These are phyloP conservation scores for Stigmatopora argus DNA, from an alignment of 2,113 vertebrate genomes.

Conservation along the genomic window DNA sequence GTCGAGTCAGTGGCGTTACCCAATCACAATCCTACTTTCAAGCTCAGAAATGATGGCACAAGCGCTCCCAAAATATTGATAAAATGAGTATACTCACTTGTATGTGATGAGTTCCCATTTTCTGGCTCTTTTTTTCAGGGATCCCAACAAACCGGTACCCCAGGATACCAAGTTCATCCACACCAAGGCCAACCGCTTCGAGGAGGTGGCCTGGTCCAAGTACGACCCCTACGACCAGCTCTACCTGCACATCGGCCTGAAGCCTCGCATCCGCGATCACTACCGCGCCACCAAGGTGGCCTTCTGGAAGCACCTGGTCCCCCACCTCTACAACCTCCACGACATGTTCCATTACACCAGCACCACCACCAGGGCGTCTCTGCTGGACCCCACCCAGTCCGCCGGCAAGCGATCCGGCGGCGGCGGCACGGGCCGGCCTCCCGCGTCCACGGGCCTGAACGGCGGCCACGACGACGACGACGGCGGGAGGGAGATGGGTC, in stretches of 20 bases:
- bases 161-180: constrained; percentile 99
- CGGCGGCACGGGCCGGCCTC: constrained; percentile 79
- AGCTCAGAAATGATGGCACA: too few species aligned
- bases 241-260: constrained; percentile 95
- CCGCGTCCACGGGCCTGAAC: constrained; percentile 81
- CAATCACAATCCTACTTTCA: constrained; percentile 15
- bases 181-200: constrained; percentile 96
- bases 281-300: constrained; percentile 98
- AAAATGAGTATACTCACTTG: too few species aligned
- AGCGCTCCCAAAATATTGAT: too few species aligned
- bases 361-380: constrained; percentile 92
- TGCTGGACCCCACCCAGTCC: constrained; percentile 86
- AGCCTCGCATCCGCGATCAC: constrained; percentile 93
- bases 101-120: too few species aligned
- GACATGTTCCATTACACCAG: constrained; percentile 98
- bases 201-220: constrained; percentile 98
- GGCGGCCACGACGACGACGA: constrained; percentile 59
- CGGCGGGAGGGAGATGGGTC: constrained; percentile 78
- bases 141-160: constrained; percentile 96
- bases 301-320: constrained; percentile 98
- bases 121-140: too few species aligned
- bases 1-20: constrained; percentile 41
- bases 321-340: constrained; percentile 95
- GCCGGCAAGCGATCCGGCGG: constrained; percentile 77
- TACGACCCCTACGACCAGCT: constrained; percentile 95